These are phyloP conservation scores for Hippopotamyrus pictus DNA, from an alignment of 2,797 vertebrate genomes.

Conservation along the genomic window DNA sequence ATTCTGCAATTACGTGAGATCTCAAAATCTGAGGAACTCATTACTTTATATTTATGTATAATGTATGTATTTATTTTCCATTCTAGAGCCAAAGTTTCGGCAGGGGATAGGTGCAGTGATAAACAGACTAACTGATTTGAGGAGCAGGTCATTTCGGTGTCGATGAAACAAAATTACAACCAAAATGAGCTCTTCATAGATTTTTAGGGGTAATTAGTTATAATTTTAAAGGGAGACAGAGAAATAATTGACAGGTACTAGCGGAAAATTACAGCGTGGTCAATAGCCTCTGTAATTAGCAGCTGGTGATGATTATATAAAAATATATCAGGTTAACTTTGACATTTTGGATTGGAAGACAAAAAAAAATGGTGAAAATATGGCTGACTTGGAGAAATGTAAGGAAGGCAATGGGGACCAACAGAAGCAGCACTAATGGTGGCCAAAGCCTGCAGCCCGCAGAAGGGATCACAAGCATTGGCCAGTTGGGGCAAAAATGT, in stretches of 20 bases:
- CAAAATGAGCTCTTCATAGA: conserved; percentile 4
- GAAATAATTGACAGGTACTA: neutral
- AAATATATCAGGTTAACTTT: neutral
- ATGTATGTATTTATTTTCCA: neutral
- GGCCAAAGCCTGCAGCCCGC: conserved; percentile 47
- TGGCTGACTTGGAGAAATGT: conserved; percentile 39
- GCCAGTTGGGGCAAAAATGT: neutral
- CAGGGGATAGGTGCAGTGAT: neutral
- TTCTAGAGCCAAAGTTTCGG: neutral
- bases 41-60: neutral
- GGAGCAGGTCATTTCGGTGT: neutral
- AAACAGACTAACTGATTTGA: neutral
- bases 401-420: conserved; percentile 60
- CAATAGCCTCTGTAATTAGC: neutral
- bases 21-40: neutral
- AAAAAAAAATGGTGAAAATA: neutral
- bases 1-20: neutral
- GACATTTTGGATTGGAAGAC: neutral
- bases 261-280: neutral
- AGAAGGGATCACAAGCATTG: conserved; percentile 39
- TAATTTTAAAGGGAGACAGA: neutral
- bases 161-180: neutral
- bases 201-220: conserved; percentile 9
- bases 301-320: neutral
- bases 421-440: conserved; percentile 57